phyloP scores from a whole-genome alignment of 2,113 vertebrate species.

The Polypterus senegalus region DNA sequence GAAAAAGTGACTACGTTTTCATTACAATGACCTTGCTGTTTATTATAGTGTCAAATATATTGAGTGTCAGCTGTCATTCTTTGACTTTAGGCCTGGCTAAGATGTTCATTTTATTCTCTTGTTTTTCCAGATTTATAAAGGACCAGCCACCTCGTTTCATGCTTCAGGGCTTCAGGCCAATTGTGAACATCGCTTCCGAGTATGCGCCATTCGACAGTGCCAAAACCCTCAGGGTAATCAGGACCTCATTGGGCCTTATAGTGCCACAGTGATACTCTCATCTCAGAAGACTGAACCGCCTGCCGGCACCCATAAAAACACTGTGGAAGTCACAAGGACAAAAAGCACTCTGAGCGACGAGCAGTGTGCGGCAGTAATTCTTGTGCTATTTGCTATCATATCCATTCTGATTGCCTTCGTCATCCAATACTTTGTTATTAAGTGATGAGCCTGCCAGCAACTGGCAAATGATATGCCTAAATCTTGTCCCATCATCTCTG shows the following conservation, averaged over 20 bases:
- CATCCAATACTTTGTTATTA: constrained; percentile 97
- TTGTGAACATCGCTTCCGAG: constrained; percentile 84
- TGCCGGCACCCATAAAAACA: constrained; percentile 44
- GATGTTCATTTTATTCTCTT: not conserved
- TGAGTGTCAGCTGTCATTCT: not conserved
- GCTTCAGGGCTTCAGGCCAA: constrained; percentile 70
- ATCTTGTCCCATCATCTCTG: constrained; percentile 37
- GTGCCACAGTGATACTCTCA: constrained; percentile 69
- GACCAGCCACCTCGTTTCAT: constrained; percentile 65
- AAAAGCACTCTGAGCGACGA: constrained; percentile 75
- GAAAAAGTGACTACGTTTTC: not conserved
- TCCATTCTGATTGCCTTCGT: constrained; percentile 92
- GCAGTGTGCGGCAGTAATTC: constrained; percentile 87
- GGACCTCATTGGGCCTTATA: constrained; percentile 82
- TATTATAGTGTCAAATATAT: not conserved
- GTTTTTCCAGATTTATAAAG: constrained; percentile 66
- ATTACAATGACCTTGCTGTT: not conserved
- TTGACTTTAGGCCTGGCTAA: not conserved
- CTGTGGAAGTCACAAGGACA: constrained; percentile 48
- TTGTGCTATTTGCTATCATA: constrained; percentile 80
- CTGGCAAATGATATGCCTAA: constrained; percentile 3
- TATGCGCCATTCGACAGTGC: constrained; percentile 83
- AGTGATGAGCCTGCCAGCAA: constrained; percentile 49
- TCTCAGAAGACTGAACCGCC: constrained; percentile 61
- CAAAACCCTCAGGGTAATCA: constrained; percentile 57